phyloP scores from a whole-genome alignment of 2,113 vertebrate species.

The Paracanthobrama guichenoti region DNA sequence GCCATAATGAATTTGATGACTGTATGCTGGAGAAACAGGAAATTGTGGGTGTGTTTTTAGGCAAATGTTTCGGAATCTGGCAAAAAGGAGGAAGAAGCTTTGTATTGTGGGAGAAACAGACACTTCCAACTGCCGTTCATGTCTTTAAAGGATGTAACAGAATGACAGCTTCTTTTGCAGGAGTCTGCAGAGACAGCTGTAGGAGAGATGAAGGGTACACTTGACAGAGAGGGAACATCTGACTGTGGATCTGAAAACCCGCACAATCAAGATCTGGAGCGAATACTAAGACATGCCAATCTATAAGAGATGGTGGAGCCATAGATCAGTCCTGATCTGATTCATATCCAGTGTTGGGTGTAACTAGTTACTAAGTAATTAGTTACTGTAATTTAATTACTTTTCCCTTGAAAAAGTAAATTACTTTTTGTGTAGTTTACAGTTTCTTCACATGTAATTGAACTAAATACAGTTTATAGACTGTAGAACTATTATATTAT shows the following conservation, averaged over 20 bases:
- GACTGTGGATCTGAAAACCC: conserved; percentile 31
- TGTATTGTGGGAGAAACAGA: conserved; percentile 4
- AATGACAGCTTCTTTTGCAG: conserved; percentile 14
- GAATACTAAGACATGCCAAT: not conserved
- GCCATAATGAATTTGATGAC: conserved; percentile 30
- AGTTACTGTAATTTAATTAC: no score
- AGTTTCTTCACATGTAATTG: no score
- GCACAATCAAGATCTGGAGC: conserved; percentile 16
- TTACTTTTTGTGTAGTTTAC: no score
- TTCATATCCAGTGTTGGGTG: no score
- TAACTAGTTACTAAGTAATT: no score
- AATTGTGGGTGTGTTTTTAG: not conserved
- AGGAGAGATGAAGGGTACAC: conserved; percentile 10
- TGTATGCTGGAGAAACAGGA: not conserved
- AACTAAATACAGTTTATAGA: no score
- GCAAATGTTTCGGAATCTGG: conserved; percentile 14
- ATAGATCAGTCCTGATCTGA: conserved; percentile 7
- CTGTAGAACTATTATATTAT: no score
- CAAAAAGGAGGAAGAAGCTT: not conserved
- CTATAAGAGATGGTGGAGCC: not conserved
- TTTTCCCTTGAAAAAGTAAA: no score
- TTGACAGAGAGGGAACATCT: conserved; percentile 44
- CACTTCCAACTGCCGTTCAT: conserved; percentile 1
- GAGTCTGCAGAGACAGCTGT: not conserved
- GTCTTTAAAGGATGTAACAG: conserved; percentile 27